Evolutionary conservation across 2,797 vertebrate species (phyloP).

Genomic region (Meriones psammophilus): DNA sequence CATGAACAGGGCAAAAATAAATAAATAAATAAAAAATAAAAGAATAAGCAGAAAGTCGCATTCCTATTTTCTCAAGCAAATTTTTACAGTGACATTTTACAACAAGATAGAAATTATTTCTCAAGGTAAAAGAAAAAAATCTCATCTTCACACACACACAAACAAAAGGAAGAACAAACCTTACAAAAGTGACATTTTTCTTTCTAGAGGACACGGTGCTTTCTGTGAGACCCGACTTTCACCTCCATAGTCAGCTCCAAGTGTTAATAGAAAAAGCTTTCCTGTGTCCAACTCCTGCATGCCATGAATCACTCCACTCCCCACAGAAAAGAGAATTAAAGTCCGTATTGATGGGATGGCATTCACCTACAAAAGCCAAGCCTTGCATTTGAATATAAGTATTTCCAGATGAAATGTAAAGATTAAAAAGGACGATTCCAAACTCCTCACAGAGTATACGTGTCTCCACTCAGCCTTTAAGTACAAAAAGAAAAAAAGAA

Average conservation of each 20-base stretch:
- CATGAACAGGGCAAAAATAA: conserved; percentile 45
- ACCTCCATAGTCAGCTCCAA: conserved; percentile 79
- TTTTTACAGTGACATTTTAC: conserved; percentile 75
- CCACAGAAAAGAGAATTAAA: conserved; percentile 77
- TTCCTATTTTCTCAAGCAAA: conserved; percentile 73
- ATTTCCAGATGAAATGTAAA: conserved; percentile 56
- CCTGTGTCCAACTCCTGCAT: conserved; percentile 68
- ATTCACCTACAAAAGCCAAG: conserved; percentile 68
- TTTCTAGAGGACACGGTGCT: conserved; percentile 55
- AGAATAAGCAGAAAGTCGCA: conserved; percentile 60
- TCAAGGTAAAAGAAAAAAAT: conserved; percentile 50
- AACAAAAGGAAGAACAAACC: conserved; percentile 66
- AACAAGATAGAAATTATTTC: conserved; percentile 75
- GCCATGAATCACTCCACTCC: conserved; percentile 63
- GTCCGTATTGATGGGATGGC: conserved; percentile 68
- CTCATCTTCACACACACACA: conserved; percentile 72
- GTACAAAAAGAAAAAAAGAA: neutral
- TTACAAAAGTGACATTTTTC: conserved; percentile 77
- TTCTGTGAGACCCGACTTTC: conserved; percentile 75
- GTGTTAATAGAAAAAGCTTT: conserved; percentile 81
- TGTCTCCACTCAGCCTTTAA: conserved; percentile 44
- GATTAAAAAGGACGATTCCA: conserved; percentile 40
- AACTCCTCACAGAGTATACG: conserved; percentile 14
- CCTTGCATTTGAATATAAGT: conserved; percentile 57
- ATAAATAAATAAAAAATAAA: neutral